Evolutionary conservation across 2,888 invertebrate species (phyloP).

Genomic region (Athrips mouffetella): DNA sequence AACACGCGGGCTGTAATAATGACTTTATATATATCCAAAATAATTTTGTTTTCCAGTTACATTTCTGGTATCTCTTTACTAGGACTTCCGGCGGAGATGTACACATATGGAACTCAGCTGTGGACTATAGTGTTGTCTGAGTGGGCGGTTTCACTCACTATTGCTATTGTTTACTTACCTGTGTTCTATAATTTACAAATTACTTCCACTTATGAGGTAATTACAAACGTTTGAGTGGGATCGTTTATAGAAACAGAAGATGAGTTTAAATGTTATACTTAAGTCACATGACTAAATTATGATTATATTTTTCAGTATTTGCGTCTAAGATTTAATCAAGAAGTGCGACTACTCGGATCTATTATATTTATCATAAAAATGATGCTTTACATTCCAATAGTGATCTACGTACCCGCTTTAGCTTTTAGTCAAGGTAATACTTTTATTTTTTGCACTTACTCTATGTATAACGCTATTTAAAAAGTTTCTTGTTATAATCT

Average conservation of each 20-base stretch:
- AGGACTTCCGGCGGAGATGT: slow-evolving; percentile 87
- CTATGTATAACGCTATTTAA: background rate
- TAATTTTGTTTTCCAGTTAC: slow-evolving; percentile 74
- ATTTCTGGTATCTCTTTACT: slow-evolving; percentile 85
- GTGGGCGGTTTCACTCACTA: slow-evolving; percentile 81
- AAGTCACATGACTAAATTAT: background rate
- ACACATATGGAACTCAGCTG: slow-evolving; percentile 85
- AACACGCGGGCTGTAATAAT: no score
- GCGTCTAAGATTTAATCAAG: slow-evolving; percentile 81
- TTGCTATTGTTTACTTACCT: slow-evolving; percentile 82
- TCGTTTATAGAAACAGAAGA: no score
- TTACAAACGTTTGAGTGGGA: background rate
- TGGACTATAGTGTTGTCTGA: slow-evolving; percentile 83
- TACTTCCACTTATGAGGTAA: slow-evolving; percentile 86
- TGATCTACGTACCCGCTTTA: slow-evolving; percentile 92
- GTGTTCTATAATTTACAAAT: slow-evolving; percentile 86
- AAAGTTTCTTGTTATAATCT: slow-evolving; percentile 10
- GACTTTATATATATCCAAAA: background rate
- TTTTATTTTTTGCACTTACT: background rate
- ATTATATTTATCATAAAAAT: slow-evolving; percentile 84
- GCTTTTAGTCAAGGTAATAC: slow-evolving; percentile 87
- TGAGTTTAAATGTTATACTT: background rate
- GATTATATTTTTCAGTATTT: slow-evolving; percentile 78
- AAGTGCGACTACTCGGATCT: slow-evolving; percentile 83
- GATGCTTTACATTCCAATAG: slow-evolving; percentile 88